Base-by-base conservation (phyloP, 2,113 vertebrate genomes). In the Gallinago jamesoni region DNA sequence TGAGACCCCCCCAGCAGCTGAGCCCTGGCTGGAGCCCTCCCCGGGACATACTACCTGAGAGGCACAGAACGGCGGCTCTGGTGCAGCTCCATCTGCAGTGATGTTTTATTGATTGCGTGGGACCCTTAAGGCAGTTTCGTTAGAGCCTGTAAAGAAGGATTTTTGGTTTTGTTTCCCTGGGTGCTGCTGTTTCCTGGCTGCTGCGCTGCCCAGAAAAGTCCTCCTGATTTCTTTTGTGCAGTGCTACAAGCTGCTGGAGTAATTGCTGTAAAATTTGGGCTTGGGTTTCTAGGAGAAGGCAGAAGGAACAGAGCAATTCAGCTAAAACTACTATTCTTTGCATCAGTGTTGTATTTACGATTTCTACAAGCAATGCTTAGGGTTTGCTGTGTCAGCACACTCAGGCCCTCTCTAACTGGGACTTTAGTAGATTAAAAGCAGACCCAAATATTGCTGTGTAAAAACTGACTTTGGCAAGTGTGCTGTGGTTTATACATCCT, bases 51-150 rank as follows among this genome's bases (percentile, higher is more conserved):
- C 15, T 39, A 62, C 77, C 78, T 69, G 90, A 21, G 57, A 78
- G 31, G 68, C 76, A 17, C 72, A 92, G 78, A 7, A 4, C 10
- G 48, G 22, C 11, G 1, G 35, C 67, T 80, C 52, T 70, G 11
- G 72, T 84, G 60, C 12, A 37, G 93, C 9, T 76, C 43, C 62
- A 16, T 37, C 93, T 82, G 86, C 89, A 52, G 70, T 87, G 93
- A 92, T 96, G 74, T 91, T 96, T 96, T 94, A 97, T 96, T 90
- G 90, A 95, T 94, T 80, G 76, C 7, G 1, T n/a, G 77, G 93
- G 78, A 74, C 74, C 94, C 96, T 79, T 17, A 41, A 94, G 91
- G 95, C 69, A 21, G 33, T 73, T 74, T 69, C 3, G 20, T 74
- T 76, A 14, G 3, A 31, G n/a, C 55, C 57, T 56, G 47, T 5